Base-by-base conservation (phyloP, 2,113 vertebrate species). In the Daboia siamensis region DNA sequence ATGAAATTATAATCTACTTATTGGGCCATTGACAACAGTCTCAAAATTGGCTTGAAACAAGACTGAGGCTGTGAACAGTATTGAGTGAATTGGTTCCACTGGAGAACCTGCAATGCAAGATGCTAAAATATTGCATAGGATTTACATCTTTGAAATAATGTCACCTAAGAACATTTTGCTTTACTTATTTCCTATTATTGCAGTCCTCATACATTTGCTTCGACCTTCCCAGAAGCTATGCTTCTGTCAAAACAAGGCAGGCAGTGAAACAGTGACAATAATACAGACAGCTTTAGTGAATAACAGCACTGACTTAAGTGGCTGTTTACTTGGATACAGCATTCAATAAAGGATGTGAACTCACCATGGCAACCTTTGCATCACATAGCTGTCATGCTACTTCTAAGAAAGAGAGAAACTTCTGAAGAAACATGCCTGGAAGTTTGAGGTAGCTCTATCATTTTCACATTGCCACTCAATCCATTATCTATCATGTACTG, bases 271-370 rank as follows among this genome's bases (percentile, higher is more conserved):
- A 8, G 88, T 92, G 85, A 74, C 69, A 95, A 91, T 95, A 96
- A 93, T 96, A 95, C 94, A 96, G 95, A 96, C 94, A 91, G 90
- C 87, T 91, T 95, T 87, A 23, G 88, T 94, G 92, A 93, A 52
- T 90, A 91, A 92, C 89, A 93, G 90, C 52, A 92, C 90, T 91
- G 88, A 54, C 85, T 91, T 88, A 29, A 89, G 46, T 92, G 57
- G 95, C 89, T 97, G 90, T 97, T 97, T 97, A 95, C 95, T 96
- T 94, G 96, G 55, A 94, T 95, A 96, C 94, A 88, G 85, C 91
- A 95, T 96, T 96, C 95, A 97, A 95, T 96, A 94, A 92, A 95
- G 93, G 90, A 94, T 96, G 92, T 93, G 94, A 88, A 96, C 59
- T 97, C 92, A 89, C 96, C 95, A 95, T 95, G 90, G 96, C 94